These are phyloP conservation scores for Pangasius krempfi DNA, from an alignment of 2,797 vertebrate species.

Conservation along the genomic window DNA sequence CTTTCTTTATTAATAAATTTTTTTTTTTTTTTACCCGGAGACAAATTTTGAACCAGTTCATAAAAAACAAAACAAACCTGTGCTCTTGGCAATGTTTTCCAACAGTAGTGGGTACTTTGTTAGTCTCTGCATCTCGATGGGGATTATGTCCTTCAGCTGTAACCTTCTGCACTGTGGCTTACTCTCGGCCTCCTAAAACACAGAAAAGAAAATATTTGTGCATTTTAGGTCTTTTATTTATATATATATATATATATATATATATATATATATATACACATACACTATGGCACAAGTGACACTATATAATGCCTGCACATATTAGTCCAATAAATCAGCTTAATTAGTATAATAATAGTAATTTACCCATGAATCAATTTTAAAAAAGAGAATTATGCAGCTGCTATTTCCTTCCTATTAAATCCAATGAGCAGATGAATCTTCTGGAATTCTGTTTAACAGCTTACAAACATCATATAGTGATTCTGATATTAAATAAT, in stretches of 20 bases:
- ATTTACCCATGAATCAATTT: background rate
- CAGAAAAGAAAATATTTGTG: constrained; percentile 9
- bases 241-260: no score
- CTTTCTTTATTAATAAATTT: background rate
- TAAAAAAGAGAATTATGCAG: background rate
- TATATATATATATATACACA: no score
- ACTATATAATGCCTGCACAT: background rate
- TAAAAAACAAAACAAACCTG: constrained; percentile 70
- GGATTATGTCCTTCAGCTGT: constrained; percentile 93
- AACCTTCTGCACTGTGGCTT: constrained; percentile 86
- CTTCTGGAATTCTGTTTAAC: background rate
- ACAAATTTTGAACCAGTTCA: background rate
- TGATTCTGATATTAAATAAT: background rate
- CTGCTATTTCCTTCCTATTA: background rate
- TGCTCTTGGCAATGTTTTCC: constrained; percentile 89
- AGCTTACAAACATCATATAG: background rate
- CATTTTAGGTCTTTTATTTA: background rate
- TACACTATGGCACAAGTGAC: background rate
- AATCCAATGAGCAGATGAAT: background rate
- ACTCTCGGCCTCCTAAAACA: constrained; percentile 85
- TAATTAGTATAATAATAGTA: background rate
- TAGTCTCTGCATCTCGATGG: constrained; percentile 90
- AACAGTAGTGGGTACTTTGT: constrained; percentile 91
- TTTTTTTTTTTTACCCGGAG: background rate
- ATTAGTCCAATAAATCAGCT: background rate